A percentile compares a stretch with the other conserved stretches of the same genome.
phyloP scores from a whole-genome alignment of 2,888 invertebrate species.

The Ornithoptera priamus region DNA sequence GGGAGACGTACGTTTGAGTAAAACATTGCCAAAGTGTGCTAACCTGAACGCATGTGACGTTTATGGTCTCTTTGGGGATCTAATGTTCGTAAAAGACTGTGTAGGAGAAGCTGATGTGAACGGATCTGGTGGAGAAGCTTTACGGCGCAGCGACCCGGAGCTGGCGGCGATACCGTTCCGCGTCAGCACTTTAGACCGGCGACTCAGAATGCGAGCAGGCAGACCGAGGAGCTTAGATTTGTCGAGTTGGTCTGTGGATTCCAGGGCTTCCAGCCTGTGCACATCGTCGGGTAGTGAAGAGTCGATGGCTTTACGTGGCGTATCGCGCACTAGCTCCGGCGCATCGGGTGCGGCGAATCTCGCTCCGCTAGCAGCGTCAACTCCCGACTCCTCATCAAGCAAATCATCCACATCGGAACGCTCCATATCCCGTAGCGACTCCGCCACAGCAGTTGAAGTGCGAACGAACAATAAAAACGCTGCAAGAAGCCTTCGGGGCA shows the following conservation, averaged over 20 bases:
- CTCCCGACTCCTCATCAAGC: constrained; percentile 66
- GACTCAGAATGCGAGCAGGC: constrained; percentile 90
- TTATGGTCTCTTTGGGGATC: constrained; percentile 92
- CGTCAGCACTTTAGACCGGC: constrained; percentile 89
- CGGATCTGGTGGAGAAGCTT: constrained; percentile 86
- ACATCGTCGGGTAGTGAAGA: constrained; percentile 94
- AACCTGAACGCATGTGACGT: constrained; percentile 89
- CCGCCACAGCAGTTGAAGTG: constrained; percentile 46
- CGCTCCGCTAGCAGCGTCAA: constrained; percentile 76
- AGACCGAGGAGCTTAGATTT: constrained; percentile 90
- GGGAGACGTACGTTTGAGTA: constrained; percentile 83
- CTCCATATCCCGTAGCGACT: constrained; percentile 61
- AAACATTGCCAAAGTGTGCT: constrained; percentile 88
- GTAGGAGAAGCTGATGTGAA: constrained; percentile 88
- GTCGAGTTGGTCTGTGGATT: constrained; percentile 94
- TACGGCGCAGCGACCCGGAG: constrained; percentile 91
- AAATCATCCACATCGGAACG: constrained; percentile 68
- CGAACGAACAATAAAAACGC: constrained; percentile 47
- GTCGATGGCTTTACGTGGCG: constrained; percentile 86
- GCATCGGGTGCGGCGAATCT: constrained; percentile 83
- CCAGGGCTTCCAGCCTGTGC: constrained; percentile 88
- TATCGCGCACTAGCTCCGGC: constrained; percentile 87
- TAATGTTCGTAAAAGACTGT: constrained; percentile 93
- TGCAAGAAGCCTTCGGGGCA: constrained; percentile 64
- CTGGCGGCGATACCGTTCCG: constrained; percentile 90